Evolutionary conservation across 2,113 vertebrate genomes (phyloP), one percentile per base, ranked within the genome.

Genomic region (Hiodon alosoides): DNA sequence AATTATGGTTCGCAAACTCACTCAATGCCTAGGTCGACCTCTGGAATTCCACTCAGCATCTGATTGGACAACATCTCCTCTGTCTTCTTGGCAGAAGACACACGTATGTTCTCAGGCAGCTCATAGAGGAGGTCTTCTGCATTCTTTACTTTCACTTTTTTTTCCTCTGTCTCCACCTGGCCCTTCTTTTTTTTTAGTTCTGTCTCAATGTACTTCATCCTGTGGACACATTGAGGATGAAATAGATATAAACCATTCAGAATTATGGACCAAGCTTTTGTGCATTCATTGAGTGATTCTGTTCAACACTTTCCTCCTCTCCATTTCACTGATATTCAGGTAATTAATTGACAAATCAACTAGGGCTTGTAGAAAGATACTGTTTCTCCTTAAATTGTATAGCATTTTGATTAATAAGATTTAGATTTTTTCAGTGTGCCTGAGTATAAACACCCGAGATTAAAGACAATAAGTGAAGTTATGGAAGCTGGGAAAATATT

Each of bases 151-250:
- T 98, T 98, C 2, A 95, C 86, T 76, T 96, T 98, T 86, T 94
- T 94, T 62, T 97, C 97, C 75, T 95, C 96, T 0, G 91, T 94
- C 80, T 99, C 96, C 78, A 96, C 91, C 53, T 96, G 89, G 4
- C 97, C 97, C 66, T 99, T 99, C 83, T 94, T 93, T 87, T 96
- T 98, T 88, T 95, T 98, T 74, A 99, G 89, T 85, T 99, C 97
- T 0, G 97, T 99, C 86, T 99, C 97, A n/a, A 99, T 99, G 83
- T 99, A 99, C 82, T 99, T 99, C 97, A 99, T 98, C 97, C 97
- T 99, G 76, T 71, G 59, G 17, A 5, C n/a, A 72, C 17, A 67
- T 3, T 9, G 11, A 31, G 11, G 48, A 60, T 50, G 11, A 69
- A 6, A 64, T n/a, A 13, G 2, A 51, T 16, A 64, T 47, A 70